Conservation (phyloP, 2,888 invertebrate genomes). For the Dermolepida albohirtum region DNA sequence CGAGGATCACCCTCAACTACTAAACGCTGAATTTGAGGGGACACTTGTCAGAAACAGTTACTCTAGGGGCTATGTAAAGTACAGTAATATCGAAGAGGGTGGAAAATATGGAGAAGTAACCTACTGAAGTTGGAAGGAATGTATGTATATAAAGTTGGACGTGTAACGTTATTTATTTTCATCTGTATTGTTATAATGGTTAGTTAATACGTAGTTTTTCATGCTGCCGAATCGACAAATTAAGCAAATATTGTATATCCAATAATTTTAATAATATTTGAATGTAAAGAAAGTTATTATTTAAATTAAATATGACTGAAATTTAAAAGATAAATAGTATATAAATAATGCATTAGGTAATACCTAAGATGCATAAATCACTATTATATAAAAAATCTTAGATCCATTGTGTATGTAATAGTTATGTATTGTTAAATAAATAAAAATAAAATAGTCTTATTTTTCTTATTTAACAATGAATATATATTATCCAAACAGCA, state of each 20-base stretch:
- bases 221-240: conserved; percentile 9
- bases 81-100: conserved; percentile 38
- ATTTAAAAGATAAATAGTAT: no score
- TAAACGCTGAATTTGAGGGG: conserved; percentile 45
- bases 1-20: conserved; percentile 43
- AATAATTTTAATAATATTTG: no score
- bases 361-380: no score
- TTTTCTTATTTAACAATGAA: no score
- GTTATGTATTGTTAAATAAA: no score
- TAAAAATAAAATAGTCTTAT: no score
- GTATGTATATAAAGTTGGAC: conserved; percentile 24
- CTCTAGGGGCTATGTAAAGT: conserved; percentile 41
- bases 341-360: no score
- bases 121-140: conserved; percentile 34
- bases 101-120: conserved; percentile 31
- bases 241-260: neutral
- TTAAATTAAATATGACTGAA: no score
- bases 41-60: conserved; percentile 47
- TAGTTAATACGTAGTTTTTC: conserved; percentile 10
- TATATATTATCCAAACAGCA: no score
- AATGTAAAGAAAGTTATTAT: no score
- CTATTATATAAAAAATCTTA: no score
- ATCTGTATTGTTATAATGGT: conserved; percentile 10
- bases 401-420: no score
- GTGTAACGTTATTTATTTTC: conserved; percentile 27